These are phyloP conservation scores for Arenaria interpres DNA, from an alignment of 2,113 vertebrate genomes.

Conservation along the genomic window DNA sequence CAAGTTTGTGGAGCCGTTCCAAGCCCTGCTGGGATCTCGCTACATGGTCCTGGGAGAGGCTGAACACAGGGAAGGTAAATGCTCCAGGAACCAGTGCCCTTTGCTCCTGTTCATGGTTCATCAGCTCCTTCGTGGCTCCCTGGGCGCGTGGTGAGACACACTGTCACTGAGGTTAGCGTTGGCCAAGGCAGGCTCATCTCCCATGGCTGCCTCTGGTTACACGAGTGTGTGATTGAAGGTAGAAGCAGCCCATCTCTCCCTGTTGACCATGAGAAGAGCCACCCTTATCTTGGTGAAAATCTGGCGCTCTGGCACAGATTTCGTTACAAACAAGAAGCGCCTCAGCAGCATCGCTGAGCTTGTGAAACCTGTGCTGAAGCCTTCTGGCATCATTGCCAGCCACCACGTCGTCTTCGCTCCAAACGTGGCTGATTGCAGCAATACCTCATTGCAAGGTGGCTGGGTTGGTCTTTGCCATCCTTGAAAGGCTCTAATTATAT, in stretches of 20 bases:
- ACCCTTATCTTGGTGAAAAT: background rate
- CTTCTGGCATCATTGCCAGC: background rate
- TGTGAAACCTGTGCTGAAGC: background rate
- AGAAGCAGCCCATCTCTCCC: background rate
- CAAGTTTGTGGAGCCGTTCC: slow-evolving; percentile 88
- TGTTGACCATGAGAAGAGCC: background rate
- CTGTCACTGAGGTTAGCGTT: background rate
- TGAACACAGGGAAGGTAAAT: slow-evolving; percentile 82
- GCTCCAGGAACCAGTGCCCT: background rate
- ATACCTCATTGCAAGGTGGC: background rate
- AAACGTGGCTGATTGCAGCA: background rate
- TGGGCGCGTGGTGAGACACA: background rate
- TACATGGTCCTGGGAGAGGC: slow-evolving; percentile 89
- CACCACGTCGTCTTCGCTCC: accelerated
- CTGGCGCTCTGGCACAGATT: background rate
- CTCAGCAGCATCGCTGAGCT: background rate
- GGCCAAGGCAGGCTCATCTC: background rate
- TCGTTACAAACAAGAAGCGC: background rate
- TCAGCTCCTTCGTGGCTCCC: background rate
- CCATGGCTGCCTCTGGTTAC: accelerated
- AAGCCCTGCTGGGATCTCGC: slow-evolving; percentile 82
- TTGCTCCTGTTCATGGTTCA: background rate
- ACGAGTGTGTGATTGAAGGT: accelerated
- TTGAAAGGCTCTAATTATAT: slow-evolving; percentile 29
- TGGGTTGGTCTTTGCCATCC: background rate